phyloP scores from a whole-genome alignment of 2,797 vertebrate species.

The Miichthys miiuy region DNA sequence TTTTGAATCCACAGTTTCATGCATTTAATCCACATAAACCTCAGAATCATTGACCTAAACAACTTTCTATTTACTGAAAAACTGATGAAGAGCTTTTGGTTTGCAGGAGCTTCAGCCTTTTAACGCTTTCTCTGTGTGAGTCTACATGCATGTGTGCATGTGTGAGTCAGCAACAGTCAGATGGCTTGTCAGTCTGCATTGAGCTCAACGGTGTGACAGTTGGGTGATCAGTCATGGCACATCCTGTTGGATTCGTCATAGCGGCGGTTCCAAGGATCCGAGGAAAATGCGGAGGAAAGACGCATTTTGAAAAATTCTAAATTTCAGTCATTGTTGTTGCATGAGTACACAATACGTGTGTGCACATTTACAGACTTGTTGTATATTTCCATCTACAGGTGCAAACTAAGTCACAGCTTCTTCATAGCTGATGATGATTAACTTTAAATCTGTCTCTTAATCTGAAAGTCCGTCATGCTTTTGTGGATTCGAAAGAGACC shows the following conservation, averaged over 20 bases:
- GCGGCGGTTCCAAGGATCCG: not conserved
- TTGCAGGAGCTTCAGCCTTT: constrained; percentile 3
- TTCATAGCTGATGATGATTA: constrained; percentile 34
- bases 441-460: constrained; percentile 48
- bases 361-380: not conserved
- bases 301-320: not conserved
- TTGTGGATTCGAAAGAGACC: constrained; percentile 3
- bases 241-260: constrained; percentile 51
- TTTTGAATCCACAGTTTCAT: not conserved
- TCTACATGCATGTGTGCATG: constrained; percentile 29
- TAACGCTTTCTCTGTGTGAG: constrained; percentile 15
- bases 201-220: constrained; percentile 54
- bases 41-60: not conserved
- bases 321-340: not conserved
- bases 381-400: constrained; percentile 25
- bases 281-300: not conserved
- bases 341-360: not conserved
- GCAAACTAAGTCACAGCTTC: constrained; percentile 21
- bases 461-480: constrained; percentile 44
- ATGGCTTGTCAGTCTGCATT: constrained; percentile 66
- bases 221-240: constrained; percentile 61
- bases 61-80: constrained; percentile 5
- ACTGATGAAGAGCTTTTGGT: not conserved
- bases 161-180: constrained; percentile 68
- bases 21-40: not conserved